These are phyloP conservation scores for Acyrthosiphon pisum DNA, from an alignment of 1,140 invertebrate species.

Conservation along the genomic window DNA sequence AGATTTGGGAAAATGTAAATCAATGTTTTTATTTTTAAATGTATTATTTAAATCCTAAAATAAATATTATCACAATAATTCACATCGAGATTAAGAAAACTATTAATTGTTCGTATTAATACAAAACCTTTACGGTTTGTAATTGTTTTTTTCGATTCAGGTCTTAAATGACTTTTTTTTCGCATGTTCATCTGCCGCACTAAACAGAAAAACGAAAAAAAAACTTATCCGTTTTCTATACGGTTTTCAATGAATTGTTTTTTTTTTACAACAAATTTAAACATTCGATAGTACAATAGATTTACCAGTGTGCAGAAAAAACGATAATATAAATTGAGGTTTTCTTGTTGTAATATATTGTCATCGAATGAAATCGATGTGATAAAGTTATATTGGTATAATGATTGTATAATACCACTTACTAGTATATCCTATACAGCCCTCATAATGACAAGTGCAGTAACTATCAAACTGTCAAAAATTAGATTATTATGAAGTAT, in stretches of 20 bases:
- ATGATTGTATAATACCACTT: neutral
- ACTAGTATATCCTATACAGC: neutral
- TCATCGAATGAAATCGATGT: neutral
- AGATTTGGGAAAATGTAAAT: slow-evolving; percentile 26
- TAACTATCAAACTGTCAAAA: neutral
- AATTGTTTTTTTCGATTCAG: neutral
- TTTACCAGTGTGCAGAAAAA: neutral
- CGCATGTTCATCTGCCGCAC: neutral
- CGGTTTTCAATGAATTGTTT: neutral
- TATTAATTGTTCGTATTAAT: neutral
- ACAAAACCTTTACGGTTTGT: neutral
- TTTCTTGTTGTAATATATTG: neutral
- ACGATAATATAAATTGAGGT: neutral
- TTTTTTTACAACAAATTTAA: neutral
- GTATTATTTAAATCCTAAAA: neutral
- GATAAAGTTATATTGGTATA: neutral
- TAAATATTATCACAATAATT: neutral
- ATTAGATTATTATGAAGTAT: neutral
- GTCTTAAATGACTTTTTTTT: neutral
- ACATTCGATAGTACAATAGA: neutral
- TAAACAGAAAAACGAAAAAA: neutral
- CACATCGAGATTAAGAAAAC: neutral
- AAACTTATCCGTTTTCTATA: neutral
- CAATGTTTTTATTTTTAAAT: neutral
- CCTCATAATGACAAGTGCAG: neutral